Conservation (phyloP, 2,888 invertebrate genomes). For the Cosmia pyralina region DNA sequence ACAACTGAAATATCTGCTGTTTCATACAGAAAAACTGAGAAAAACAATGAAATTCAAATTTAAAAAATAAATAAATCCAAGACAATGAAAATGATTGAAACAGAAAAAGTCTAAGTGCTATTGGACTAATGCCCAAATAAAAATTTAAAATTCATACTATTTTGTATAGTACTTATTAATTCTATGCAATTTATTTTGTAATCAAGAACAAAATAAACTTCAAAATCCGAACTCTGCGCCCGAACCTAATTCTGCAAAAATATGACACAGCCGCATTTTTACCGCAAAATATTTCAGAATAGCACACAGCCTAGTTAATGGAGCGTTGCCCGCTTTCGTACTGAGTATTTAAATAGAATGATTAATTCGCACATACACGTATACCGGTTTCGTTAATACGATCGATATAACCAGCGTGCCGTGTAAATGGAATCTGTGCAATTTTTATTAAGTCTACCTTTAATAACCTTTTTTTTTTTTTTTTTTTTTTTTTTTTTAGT, state of each 20-base stretch:
- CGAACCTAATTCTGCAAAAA: conserved; percentile 35
- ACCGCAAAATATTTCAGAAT: conserved; percentile 51
- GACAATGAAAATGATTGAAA: not conserved
- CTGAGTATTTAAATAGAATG: conserved; percentile 44
- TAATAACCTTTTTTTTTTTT: not conserved
- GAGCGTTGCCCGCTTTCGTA: conserved; percentile 59
- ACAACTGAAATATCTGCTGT: not conserved
- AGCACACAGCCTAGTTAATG: conserved; percentile 39
- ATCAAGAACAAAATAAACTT: conserved; percentile 21
- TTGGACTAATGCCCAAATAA: not conserved
- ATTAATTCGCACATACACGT: conserved; percentile 41
- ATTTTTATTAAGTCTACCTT: conserved; percentile 24
- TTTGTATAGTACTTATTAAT: not conserved
- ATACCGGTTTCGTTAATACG: conserved; percentile 57
- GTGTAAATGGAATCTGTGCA: conserved; percentile 34
- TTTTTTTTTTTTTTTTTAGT: no score
- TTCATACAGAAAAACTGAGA: not conserved
- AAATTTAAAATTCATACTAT: not conserved
- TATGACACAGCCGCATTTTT: not conserved
- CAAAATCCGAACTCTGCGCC: conserved; percentile 3
- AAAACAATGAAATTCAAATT: no score
- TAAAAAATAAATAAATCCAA: no score
- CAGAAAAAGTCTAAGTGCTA: not conserved
- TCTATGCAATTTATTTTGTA: not conserved
- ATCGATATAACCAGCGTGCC: conserved; percentile 46